phyloP scores from a whole-genome alignment of 2,113 vertebrate species.

The Oreotrochilus melanogaster region DNA sequence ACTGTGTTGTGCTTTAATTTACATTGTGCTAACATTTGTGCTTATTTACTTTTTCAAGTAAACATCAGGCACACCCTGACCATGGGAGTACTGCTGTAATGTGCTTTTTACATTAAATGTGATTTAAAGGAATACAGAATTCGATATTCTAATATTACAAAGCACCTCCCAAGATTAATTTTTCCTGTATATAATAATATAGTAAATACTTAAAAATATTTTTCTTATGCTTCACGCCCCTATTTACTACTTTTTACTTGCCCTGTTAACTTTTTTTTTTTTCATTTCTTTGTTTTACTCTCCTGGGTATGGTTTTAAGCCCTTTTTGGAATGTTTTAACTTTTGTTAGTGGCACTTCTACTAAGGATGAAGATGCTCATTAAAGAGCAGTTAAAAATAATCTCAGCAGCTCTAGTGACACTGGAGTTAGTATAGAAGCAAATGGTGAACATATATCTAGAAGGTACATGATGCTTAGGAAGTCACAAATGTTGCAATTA shows the following conservation, averaged over 20 bases:
- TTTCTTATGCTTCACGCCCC: background rate
- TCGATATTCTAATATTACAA: background rate
- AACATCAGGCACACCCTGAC: background rate
- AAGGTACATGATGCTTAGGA: background rate
- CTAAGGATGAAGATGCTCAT: background rate
- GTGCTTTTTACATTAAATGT: background rate
- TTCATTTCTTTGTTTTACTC: background rate
- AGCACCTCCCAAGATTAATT: background rate
- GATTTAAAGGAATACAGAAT: background rate
- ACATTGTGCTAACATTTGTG: background rate
- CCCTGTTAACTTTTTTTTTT: background rate
- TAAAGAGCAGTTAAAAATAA: background rate
- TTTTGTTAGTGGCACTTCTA: background rate
- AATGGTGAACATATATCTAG: background rate
- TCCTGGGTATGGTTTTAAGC: background rate
- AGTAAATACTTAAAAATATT: background rate
- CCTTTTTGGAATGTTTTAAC: background rate
- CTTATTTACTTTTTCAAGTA: background rate
- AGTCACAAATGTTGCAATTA: background rate
- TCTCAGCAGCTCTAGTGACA: background rate
- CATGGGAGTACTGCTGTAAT: background rate
- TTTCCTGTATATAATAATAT: background rate
- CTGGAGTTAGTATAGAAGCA: background rate
- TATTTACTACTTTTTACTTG: background rate
- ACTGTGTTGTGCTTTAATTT: background rate